Evolutionary conservation across 2,113 vertebrate species (phyloP).

Genomic region (Paedocypris sp.): DNA sequence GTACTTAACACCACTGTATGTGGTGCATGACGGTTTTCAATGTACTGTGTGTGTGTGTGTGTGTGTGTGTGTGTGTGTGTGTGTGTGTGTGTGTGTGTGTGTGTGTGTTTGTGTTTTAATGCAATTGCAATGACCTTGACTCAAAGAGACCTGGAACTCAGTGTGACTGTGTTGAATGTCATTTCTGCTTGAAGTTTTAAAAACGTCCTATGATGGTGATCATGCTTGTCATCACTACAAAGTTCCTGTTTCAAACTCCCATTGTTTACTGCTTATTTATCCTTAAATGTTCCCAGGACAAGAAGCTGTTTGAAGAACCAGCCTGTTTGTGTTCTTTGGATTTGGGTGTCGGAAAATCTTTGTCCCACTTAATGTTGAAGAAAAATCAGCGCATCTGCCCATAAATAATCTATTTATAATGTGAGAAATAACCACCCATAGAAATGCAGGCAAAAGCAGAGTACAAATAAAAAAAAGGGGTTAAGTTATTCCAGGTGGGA

Average conservation of each 20-base stretch:
- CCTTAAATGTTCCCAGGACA: not conserved
- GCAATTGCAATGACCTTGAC: too few species aligned
- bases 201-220: too few species aligned
- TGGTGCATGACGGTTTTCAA: too few species aligned
- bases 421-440: not conserved
- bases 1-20: too few species aligned
- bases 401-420: not conserved
- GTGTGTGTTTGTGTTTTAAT: too few species aligned
- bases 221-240: too few species aligned
- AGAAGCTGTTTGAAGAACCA: not conserved
- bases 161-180: too few species aligned
- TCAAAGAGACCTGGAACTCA: too few species aligned
- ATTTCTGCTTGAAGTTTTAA: too few species aligned
- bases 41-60: too few species aligned
- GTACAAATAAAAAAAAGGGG: not conserved
- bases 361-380: not conserved
- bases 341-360: not conserved
- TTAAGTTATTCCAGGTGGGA: conserved; percentile 10
- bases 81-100: too few species aligned
- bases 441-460: not conserved
- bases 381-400: not conserved
- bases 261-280: not conserved
- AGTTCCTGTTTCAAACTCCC: not conserved
- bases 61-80: too few species aligned
- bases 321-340: not conserved